Evolutionary conservation across 2,888 invertebrate genomes (phyloP).

Genomic region (Sarcophaga caerulescens): DNA sequence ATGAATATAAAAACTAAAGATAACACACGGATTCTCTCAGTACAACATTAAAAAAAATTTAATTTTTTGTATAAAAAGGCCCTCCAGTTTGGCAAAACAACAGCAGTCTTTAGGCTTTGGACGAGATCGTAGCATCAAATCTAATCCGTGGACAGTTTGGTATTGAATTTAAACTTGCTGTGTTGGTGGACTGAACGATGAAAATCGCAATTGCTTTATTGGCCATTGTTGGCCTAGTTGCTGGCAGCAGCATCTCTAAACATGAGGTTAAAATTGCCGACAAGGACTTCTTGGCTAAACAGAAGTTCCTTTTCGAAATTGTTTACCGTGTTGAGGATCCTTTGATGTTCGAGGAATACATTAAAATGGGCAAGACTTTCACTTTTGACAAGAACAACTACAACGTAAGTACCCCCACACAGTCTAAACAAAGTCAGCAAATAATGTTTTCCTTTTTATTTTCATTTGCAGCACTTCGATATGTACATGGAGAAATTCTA

Average conservation of each 20-base stretch:
- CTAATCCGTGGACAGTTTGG: constrained; percentile 73
- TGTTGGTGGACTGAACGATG: constrained; percentile 61
- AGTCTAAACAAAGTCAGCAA: background rate
- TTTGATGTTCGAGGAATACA: constrained; percentile 74
- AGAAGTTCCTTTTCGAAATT: constrained; percentile 75
- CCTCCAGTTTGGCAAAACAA: constrained; percentile 37
- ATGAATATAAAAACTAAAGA: background rate
- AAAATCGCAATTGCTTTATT: constrained; percentile 70
- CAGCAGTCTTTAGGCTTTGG: constrained; percentile 77
- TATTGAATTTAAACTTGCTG: background rate
- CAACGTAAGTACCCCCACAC: background rate
- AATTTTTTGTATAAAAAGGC: constrained; percentile 29
- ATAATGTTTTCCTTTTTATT: background rate
- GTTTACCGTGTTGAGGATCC: constrained; percentile 71
- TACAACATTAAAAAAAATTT: too few relatives aligned
- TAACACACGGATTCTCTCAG: too few relatives aligned
- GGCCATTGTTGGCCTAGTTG: constrained; percentile 70
- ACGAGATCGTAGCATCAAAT: constrained; percentile 65
- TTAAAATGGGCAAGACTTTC: constrained; percentile 81
- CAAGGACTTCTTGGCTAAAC: constrained; percentile 72
- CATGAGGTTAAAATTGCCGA: constrained; percentile 73
- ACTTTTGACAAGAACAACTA: constrained; percentile 74
- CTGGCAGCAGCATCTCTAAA: constrained; percentile 53
- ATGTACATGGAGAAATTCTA: constrained; percentile 70
- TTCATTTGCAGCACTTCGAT: constrained; percentile 78